These are phyloP conservation scores for Synanthedon tipuliformis DNA, from an alignment of 2,888 invertebrate genomes.

Conservation along the genomic window DNA sequence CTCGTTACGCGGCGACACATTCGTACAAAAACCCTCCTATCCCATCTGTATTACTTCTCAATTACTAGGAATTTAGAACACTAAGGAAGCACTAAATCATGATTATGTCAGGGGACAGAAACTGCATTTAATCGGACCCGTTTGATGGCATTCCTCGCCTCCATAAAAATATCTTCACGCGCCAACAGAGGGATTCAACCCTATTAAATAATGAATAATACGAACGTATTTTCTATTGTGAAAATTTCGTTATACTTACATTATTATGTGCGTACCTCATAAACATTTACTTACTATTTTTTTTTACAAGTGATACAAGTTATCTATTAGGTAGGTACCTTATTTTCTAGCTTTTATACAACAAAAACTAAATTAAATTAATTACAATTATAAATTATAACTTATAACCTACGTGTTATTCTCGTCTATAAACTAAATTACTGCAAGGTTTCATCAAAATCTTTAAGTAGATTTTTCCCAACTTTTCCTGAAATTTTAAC, in stretches of 20 bases:
- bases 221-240: neutral
- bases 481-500: too few relatives aligned
- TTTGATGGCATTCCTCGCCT: constrained; percentile 30
- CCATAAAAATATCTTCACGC: constrained; percentile 62
- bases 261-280: neutral
- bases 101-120: constrained; percentile 30
- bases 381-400: too few relatives aligned
- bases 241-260: neutral
- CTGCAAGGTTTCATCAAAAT: too few relatives aligned
- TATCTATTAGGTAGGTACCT: too few relatives aligned
- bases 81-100: constrained; percentile 43
- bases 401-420: too few relatives aligned
- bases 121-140: constrained; percentile 11
- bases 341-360: too few relatives aligned
- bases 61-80: neutral
- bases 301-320: neutral
- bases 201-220: constrained; percentile 14
- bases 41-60: neutral
- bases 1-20: neutral
- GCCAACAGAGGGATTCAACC: constrained; percentile 33
- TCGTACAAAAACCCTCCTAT: neutral
- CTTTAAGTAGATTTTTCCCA: too few relatives aligned
- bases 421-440: too few relatives aligned
- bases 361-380: too few relatives aligned
- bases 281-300: neutral